phyloP scores from a whole-genome alignment of 2,113 vertebrate genomes.

The Empidonax traillii region DNA sequence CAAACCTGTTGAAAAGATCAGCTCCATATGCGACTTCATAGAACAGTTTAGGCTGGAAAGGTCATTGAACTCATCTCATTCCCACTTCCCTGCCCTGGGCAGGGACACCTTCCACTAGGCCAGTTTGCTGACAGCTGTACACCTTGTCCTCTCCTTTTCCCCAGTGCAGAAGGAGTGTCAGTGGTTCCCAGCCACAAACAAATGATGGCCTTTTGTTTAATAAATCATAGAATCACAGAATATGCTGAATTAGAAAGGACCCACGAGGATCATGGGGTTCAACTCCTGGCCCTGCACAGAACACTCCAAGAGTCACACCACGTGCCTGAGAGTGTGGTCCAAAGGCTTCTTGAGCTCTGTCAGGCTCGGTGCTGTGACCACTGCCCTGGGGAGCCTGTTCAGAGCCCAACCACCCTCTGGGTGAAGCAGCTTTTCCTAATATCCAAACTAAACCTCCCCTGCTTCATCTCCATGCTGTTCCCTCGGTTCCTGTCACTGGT shows the following conservation, averaged over 20 bases:
- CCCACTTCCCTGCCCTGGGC: neutral
- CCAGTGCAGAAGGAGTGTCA: neutral
- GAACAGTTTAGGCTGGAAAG: neutral
- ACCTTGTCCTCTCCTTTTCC: neutral
- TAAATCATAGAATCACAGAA: neutral
- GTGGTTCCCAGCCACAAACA: neutral
- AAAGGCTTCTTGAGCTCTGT: neutral
- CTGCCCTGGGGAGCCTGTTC: neutral
- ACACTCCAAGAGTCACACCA: neutral
- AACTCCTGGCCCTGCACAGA: neutral
- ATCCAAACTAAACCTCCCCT: neutral
- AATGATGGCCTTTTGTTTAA: neutral
- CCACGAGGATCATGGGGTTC: neutral
- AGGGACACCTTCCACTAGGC: neutral
- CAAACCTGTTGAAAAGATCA: neutral
- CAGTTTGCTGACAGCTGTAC: neutral
- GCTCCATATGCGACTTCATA: neutral
- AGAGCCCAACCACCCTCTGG: neutral
- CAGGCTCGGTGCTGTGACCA: neutral
- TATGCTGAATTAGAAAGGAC: neutral
- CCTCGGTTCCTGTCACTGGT: neutral
- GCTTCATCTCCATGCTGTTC: neutral
- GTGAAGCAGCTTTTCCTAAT: neutral
- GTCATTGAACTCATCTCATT: neutral
- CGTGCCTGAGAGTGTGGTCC: neutral